A percentile compares a stretch with the other conserved stretches of the same genome.
Conservation (phyloP, 2,797 vertebrate genomes). For the Brachymystax lenok region DNA sequence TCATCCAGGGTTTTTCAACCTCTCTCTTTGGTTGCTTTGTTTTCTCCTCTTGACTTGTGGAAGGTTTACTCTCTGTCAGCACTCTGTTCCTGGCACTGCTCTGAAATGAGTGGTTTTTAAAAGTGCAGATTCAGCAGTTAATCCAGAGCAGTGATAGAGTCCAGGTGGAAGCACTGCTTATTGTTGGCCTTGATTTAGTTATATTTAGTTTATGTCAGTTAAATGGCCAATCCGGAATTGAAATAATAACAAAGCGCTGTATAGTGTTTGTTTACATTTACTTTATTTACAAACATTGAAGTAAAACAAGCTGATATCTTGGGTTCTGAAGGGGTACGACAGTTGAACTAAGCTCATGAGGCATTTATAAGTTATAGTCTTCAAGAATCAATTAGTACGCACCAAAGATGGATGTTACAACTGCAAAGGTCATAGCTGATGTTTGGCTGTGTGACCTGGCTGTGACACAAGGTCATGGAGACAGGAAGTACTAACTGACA, state of each 20-base stretch:
- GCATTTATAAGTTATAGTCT: too few species aligned
- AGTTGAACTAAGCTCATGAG: too few species aligned
- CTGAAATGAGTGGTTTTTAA: conserved; percentile 34
- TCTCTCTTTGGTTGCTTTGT: conserved; percentile 34
- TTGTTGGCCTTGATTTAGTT: conserved; percentile 10
- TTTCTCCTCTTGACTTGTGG: conserved; percentile 50
- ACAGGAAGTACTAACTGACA: conserved; percentile 7
- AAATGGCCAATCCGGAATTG: too few species aligned
- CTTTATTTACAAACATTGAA: too few species aligned
- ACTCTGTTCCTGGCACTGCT: conserved; percentile 45
- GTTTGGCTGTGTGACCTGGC: conserved; percentile 8
- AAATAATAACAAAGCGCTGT: too few species aligned
- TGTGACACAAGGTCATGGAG: conserved; percentile 2
- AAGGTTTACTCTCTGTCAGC: conserved; percentile 52
- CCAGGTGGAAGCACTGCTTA: conserved; percentile 30
- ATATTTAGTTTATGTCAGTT: neutral
- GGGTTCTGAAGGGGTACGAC: too few species aligned
- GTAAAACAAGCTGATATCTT: too few species aligned
- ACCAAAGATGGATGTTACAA: too few species aligned
- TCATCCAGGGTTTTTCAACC: conserved; percentile 6
- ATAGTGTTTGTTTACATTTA: too few species aligned
- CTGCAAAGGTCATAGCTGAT: conserved; percentile 8
- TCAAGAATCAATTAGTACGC: too few species aligned
- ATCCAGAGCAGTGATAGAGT: conserved; percentile 21
- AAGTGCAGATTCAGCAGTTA: conserved; percentile 44